Evolutionary conservation across 2,888 invertebrate genomes (phyloP).

Genomic region (Torymus tubicola): DNA sequence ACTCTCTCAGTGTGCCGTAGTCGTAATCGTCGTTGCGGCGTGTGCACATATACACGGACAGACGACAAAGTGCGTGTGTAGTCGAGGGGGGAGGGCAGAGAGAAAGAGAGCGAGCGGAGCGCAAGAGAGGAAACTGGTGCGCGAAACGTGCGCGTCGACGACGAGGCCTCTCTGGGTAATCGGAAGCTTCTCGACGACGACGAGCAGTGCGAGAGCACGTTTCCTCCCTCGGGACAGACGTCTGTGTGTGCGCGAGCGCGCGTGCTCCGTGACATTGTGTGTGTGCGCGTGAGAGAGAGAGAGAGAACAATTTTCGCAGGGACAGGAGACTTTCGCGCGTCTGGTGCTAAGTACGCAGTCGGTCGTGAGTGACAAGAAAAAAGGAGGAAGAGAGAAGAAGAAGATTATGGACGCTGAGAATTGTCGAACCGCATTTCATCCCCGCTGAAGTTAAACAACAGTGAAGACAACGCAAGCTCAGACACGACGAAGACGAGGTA

Average conservation of each 20-base stretch:
- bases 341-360: too few relatives aligned
- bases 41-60: too few relatives aligned
- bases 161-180: not conserved
- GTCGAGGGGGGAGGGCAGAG: not conserved
- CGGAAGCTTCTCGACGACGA: conserved; percentile 18
- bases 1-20: too few relatives aligned
- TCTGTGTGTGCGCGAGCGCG: too few relatives aligned
- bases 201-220: conserved; percentile 2
- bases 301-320: too few relatives aligned
- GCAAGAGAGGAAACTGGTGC: conserved; percentile 27
- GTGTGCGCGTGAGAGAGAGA: too few relatives aligned
- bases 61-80: not conserved
- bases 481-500: too few relatives aligned
- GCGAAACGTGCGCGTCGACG: conserved; percentile 36
- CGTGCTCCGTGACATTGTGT: too few relatives aligned
- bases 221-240: not conserved
- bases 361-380: too few relatives aligned
- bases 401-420: conserved; percentile 47
- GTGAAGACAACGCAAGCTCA: too few relatives aligned
- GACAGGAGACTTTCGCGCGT: too few relatives aligned
- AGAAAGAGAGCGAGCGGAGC: not conserved
- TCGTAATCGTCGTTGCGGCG: too few relatives aligned
- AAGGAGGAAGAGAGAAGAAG: not conserved
- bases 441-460: not conserved
- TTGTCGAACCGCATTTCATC: not conserved